Percentiles rank a stretch among this genome's conserved stretches.
Evolutionary conservation across 2,888 invertebrate species (phyloP).

Genomic region (Caenorhabditis afra): DNA sequence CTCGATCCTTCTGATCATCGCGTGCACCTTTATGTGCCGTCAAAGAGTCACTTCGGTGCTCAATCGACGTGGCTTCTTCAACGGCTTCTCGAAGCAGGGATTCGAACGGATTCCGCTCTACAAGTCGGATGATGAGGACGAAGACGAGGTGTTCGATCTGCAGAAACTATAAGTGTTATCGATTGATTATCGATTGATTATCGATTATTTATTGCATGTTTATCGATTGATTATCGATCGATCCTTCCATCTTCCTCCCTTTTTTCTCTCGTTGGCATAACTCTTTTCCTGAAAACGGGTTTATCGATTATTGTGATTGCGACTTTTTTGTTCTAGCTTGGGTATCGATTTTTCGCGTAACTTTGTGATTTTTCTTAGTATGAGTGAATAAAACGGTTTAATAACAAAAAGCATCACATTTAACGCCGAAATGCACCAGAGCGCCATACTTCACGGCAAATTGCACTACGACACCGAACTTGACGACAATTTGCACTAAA

Average conservation of each 20-base stretch:
- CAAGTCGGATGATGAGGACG: slow-evolving; percentile 70
- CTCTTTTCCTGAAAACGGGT: slow-evolving; percentile 38
- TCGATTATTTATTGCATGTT: too few relatives aligned
- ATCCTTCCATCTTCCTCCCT: slow-evolving; percentile 9
- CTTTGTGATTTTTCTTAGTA: slow-evolving; percentile 14
- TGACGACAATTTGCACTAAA: too few relatives aligned
- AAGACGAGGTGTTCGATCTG: slow-evolving; percentile 70
- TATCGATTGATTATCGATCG: too few relatives aligned
- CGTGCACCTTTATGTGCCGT: slow-evolving; percentile 62
- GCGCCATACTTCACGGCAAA: too few relatives aligned
- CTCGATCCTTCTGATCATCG: slow-evolving; percentile 50
- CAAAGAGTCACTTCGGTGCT: slow-evolving; percentile 60
- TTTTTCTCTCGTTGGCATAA: slow-evolving; percentile 34
- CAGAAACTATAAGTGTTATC: slow-evolving; percentile 47
- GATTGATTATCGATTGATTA: too few relatives aligned
- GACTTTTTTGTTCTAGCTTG: too few relatives aligned
- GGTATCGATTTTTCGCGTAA: slow-evolving; percentile 3
- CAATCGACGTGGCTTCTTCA: slow-evolving; percentile 68
- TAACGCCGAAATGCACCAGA: too few relatives aligned
- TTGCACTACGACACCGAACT: too few relatives aligned
- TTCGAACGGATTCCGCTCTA: slow-evolving; percentile 71
- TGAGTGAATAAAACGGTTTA: too few relatives aligned
- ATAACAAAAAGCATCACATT: too few relatives aligned
- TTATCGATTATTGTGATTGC: background rate
- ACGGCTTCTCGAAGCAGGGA: slow-evolving; percentile 54